Percentiles rank a stretch among this genome's conserved stretches.
Evolutionary conservation across 2,888 invertebrate species (phyloP).

Genomic region (Eumacrocentrus americanus): DNA sequence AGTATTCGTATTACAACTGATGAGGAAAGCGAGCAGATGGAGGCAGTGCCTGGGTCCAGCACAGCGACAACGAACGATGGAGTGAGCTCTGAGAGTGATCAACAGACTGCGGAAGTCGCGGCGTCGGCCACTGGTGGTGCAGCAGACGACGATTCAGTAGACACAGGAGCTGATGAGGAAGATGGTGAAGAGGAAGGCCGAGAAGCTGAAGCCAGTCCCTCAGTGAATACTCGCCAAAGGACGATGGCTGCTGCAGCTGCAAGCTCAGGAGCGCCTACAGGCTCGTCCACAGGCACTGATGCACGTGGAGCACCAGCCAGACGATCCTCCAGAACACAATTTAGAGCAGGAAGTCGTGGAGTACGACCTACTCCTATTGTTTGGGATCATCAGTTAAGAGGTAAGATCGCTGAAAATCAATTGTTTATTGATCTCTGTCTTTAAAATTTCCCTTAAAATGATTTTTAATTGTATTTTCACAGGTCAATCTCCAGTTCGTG

Average conservation of each 20-base stretch:
- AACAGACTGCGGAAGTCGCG: conserved; percentile 58
- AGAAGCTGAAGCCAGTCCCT: conserved; percentile 79
- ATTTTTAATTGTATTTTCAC: conserved; percentile 5
- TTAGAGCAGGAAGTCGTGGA: conserved; percentile 53
- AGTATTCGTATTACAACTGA: conserved; percentile 46
- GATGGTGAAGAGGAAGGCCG: conserved; percentile 72
- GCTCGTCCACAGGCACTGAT: conserved; percentile 36
- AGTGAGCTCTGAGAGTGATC: conserved; percentile 71
- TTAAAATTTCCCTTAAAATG: conserved; percentile 7
- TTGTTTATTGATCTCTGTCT: conserved; percentile 10
- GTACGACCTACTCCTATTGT: conserved; percentile 70
- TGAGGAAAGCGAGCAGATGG: conserved; percentile 48
- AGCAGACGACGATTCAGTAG: conserved; percentile 49
- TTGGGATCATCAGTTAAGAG: conserved; percentile 63
- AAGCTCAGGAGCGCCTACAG: conserved; percentile 43
- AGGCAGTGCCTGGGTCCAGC: conserved; percentile 50
- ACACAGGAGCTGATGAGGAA: conserved; percentile 53
- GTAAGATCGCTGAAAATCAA: conserved; percentile 30
- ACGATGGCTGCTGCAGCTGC: conserved; percentile 53
- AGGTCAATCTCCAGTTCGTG: conserved; percentile 47
- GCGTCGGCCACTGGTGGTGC: conserved; percentile 44
- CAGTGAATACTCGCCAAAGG: conserved; percentile 65
- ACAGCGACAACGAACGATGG: conserved; percentile 53
- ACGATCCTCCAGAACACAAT: conserved; percentile 53
- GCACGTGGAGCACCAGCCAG: conserved; percentile 50